Evolutionary conservation across 2,113 vertebrate genomes (phyloP), one percentile per base, ranked within the genome.

Genomic region (Micronycteris hirsuta): DNA sequence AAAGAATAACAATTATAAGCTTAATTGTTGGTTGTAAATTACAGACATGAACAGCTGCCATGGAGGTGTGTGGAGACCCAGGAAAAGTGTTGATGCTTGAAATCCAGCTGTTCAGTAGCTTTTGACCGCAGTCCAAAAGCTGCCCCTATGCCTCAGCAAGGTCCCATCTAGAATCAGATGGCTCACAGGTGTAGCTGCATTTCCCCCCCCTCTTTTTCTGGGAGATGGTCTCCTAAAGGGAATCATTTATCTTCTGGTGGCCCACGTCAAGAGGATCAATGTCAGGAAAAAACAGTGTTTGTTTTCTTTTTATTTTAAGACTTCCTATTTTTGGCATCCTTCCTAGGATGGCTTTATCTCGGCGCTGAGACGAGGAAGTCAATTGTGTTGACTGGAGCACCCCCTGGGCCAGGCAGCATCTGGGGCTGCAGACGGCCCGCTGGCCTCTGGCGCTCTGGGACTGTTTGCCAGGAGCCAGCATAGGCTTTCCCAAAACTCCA

Each of bases 341-440:
- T 96, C 96, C 94, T 49, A 96, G 76, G 89, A 91, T 89, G 87
- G 63, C 83, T 97, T 97, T 97, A 97, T 98, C 97, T 98, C 83
- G 1, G 24, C 2, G 4, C 58, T 38, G 96, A 95, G 76, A 84
- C 89, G 80, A 94, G 97, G 95, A 97, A 97, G 92, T 94, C 38
- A 56, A 80, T 87, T 97, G 93, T 96, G 89, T 86, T 54, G 63
- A 22, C 63, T 65, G 70, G 82, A 84, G 86, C 68, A 61, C 94
- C 73, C 93, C 82, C 61, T n/a, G 41, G 17, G 41, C 41, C 54
- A 41, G 17, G 45, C 56, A 14, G 43, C 8, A 3, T 38, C 49
- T 28, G 16, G 20, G 33, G 82, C 38, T 54, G 54, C 47, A 71
- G 68, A 77, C 47, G 10, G 63, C 45, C 63, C 31, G 0, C 28